phyloP scores from a whole-genome alignment of 2,888 invertebrate species.

The Diaperis boleti region DNA sequence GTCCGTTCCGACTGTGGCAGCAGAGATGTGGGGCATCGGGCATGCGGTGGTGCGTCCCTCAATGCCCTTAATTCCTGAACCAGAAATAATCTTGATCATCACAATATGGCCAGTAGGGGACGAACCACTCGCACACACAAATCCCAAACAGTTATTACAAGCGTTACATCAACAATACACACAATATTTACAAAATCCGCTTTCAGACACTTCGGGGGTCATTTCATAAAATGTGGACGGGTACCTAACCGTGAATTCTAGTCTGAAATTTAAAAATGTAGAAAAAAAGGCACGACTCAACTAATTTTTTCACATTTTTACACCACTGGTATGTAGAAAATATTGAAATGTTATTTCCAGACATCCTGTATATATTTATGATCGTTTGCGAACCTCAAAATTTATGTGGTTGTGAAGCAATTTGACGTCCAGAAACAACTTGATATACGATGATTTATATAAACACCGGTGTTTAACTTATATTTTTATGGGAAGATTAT shows the following conservation, averaged over 20 bases:
- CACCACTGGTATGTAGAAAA: too few species aligned
- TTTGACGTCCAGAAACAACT: too few species aligned
- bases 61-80: constrained; percentile 58
- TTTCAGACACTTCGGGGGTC: too few species aligned
- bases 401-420: too few species aligned
- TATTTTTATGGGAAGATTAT: too few species aligned
- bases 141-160: constrained; percentile 56
- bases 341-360: too few species aligned
- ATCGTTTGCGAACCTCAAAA: background rate
- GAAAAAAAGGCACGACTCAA: background rate
- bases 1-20: constrained; percentile 45
- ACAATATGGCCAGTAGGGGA: constrained; percentile 53
- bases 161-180: constrained; percentile 55
- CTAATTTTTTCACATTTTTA: background rate
- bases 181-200: constrained; percentile 34
- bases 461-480: too few species aligned
- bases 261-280: constrained; percentile 13
- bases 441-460: too few species aligned
- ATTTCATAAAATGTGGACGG: too few species aligned
- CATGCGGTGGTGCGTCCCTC: constrained; percentile 56
- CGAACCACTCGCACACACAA: constrained; percentile 61
- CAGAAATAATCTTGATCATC: constrained; percentile 55
- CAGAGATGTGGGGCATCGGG: constrained; percentile 32
- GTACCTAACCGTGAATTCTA: too few species aligned
- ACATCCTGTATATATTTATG: too few species aligned